These are phyloP conservation scores for Schizopygopsis pylzovi DNA, from an alignment of 2,797 vertebrate genomes.

Conservation along the genomic window DNA sequence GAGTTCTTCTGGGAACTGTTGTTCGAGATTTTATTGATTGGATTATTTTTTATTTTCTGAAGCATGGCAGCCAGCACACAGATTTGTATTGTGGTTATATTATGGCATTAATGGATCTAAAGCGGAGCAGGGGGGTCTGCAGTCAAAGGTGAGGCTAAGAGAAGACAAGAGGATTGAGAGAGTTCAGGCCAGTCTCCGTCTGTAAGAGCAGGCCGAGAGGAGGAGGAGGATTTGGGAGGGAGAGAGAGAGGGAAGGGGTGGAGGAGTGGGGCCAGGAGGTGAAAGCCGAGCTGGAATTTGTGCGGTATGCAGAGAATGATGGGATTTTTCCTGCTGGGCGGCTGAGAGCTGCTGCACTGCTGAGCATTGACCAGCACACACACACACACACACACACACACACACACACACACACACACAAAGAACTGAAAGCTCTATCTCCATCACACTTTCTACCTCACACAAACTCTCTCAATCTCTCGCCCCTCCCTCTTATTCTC, in stretches of 20 bases:
- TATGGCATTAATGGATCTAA: not conserved
- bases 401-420: conserved; percentile 43
- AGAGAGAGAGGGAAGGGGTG: conserved; percentile 50
- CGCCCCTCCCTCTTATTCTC: not conserved
- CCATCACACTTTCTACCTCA: conserved; percentile 10
- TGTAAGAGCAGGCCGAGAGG: conserved; percentile 62
- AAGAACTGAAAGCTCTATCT: conserved; percentile 39
- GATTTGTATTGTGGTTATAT: not conserved
- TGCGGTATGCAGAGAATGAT: conserved; percentile 78
- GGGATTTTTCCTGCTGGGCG: conserved; percentile 72
- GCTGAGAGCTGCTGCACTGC: conserved; percentile 61
- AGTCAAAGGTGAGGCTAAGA: conserved; percentile 54
- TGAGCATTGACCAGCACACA: conserved; percentile 53
- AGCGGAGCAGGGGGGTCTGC: conserved; percentile 56
- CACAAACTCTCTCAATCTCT: conserved; percentile 20
- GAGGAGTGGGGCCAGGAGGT: conserved; percentile 66
- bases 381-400: conserved; percentile 44
- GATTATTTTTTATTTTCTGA: not conserved
- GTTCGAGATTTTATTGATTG: not conserved
- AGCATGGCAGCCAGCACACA: not conserved
- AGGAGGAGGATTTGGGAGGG: conserved; percentile 28
- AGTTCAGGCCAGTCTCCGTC: conserved; percentile 72
- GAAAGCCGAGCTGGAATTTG: conserved; percentile 77
- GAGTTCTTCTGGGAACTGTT: not conserved
- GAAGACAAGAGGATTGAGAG: conserved; percentile 63